Conservation (phyloP, 2,888 invertebrate genomes). For the Noctua janthe region DNA sequence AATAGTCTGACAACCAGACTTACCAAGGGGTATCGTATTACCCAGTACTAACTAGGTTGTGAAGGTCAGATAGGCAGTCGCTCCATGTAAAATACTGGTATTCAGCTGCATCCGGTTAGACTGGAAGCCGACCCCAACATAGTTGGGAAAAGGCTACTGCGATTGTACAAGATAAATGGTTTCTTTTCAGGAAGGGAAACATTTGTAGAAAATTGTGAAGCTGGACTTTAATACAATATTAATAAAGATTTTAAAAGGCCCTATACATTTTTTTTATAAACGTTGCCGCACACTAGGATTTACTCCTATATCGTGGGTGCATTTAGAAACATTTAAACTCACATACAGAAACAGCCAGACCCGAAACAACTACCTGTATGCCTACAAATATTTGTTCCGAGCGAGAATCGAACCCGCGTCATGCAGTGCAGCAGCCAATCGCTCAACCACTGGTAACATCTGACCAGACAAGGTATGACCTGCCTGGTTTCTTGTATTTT, state of each 20-base stretch:
- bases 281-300: not conserved
- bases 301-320: too few relatives aligned
- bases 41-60: too few relatives aligned
- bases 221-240: not conserved
- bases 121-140: too few relatives aligned
- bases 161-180: slow-evolving; percentile 33
- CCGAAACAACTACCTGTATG: not conserved
- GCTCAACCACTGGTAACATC: not conserved
- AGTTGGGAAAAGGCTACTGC: slow-evolving; percentile 44
- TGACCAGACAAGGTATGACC: not conserved
- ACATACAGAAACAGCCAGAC: not conserved
- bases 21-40: too few relatives aligned
- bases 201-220: not conserved
- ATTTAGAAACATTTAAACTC: too few relatives aligned
- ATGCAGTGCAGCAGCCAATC: not conserved
- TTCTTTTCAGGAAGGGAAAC: not conserved
- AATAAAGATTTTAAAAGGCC: not conserved
- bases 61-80: too few relatives aligned
- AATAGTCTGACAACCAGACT: too few relatives aligned
- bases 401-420: not conserved
- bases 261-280: not conserved
- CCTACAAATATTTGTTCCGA: not conserved
- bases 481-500: not conserved
- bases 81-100: too few relatives aligned
- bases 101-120: too few relatives aligned